A percentile compares a stretch with the other conserved stretches of the same genome.
Evolutionary conservation across 2,888 invertebrate genomes (phyloP).

Genomic region (Agonopterix arenella): DNA sequence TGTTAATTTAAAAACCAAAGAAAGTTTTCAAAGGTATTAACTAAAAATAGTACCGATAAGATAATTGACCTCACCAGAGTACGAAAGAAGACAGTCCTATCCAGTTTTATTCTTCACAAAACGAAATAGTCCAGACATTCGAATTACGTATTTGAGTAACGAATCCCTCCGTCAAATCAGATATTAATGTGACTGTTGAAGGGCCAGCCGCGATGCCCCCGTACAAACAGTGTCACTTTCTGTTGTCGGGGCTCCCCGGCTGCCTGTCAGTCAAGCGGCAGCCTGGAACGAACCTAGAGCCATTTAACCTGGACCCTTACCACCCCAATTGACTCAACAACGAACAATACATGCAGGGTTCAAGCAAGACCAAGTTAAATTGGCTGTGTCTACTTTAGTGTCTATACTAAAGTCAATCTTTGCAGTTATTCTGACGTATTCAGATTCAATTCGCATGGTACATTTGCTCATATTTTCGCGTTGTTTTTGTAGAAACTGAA

Average conservation of each 20-base stretch:
- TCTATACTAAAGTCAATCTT: constrained; percentile 49
- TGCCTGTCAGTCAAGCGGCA: constrained; percentile 67
- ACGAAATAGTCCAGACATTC: too few species aligned
- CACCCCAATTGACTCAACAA: constrained; percentile 20
- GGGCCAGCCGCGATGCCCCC: constrained; percentile 43
- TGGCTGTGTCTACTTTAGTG: constrained; percentile 17
- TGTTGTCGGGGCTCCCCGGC: constrained; percentile 29
- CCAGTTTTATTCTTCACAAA: too few species aligned
- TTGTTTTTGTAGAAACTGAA: not conserved
- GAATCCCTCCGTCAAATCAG: not conserved
- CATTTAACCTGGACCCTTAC: constrained; percentile 40
- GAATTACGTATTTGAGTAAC: too few species aligned
- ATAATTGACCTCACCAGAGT: too few species aligned
- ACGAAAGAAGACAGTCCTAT: too few species aligned
- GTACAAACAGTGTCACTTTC: constrained; percentile 51
- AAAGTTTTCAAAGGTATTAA: too few species aligned
- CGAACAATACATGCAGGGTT: constrained; percentile 16
- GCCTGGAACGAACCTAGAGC: constrained; percentile 57
- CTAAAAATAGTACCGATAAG: too few species aligned
- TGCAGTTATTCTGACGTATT: constrained; percentile 60
- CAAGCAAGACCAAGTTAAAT: constrained; percentile 23
- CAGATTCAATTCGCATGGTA: constrained; percentile 46
- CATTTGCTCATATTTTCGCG: not conserved
- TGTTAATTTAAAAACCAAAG: too few species aligned
- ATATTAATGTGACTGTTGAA: constrained; percentile 22